phyloP scores from a whole-genome alignment of 2,113 vertebrate genomes.

The Dascyllus trimaculatus region DNA sequence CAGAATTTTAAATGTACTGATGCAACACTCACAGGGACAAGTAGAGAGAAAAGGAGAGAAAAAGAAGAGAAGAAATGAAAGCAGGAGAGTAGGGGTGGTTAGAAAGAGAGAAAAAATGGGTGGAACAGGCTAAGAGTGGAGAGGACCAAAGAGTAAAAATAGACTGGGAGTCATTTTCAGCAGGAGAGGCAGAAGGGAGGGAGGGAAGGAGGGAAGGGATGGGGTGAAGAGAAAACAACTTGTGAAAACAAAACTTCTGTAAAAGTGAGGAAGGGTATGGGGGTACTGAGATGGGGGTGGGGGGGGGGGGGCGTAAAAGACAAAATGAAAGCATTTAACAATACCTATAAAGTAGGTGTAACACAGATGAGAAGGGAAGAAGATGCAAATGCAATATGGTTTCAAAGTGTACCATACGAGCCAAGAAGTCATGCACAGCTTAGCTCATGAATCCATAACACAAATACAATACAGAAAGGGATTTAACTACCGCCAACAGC shows the following conservation, averaged over 20 bases:
- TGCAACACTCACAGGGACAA: constrained; percentile 41
- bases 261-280: constrained; percentile 65
- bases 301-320: constrained; percentile 37
- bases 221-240: constrained; percentile 74
- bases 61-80: constrained; percentile 44
- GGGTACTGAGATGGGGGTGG: constrained; percentile 51
- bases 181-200: constrained; percentile 70
- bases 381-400: background rate
- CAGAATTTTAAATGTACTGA: constrained; percentile 51
- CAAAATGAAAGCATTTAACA: constrained; percentile 24
- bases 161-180: constrained; percentile 84
- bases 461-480: constrained; percentile 70
- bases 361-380: constrained; percentile 8
- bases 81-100: constrained; percentile 59
- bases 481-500: constrained; percentile 43
- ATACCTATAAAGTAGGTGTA: constrained; percentile 5
- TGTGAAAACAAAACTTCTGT: constrained; percentile 81
- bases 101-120: constrained; percentile 76
- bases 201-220: constrained; percentile 26
- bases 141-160: constrained; percentile 84
- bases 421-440: constrained; percentile 47
- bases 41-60: constrained; percentile 11
- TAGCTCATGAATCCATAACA: constrained; percentile 50
- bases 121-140: constrained; percentile 79
- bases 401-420: constrained; percentile 40